Percentiles rank a stretch among this genome's conserved stretches.
These are phyloP conservation scores for Oplegnathus fasciatus DNA, from an alignment of 2,113 vertebrate species.

Conservation along the genomic window DNA sequence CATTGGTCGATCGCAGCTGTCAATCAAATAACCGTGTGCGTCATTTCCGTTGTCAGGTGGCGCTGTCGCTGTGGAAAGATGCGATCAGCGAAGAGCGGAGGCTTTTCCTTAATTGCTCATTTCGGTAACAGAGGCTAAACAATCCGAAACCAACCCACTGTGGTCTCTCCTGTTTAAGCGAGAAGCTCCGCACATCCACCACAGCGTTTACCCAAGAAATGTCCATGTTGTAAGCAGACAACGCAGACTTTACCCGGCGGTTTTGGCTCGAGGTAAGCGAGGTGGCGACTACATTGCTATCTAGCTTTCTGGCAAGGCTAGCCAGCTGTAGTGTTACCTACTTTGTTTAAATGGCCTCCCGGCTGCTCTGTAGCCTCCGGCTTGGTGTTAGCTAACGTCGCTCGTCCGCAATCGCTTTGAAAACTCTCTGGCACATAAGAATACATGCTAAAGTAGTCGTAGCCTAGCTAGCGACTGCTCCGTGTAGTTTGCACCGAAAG, in stretches of 20 bases:
- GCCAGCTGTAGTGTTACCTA: conserved; percentile 77
- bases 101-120: conserved; percentile 85
- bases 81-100: conserved; percentile 85
- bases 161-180: conserved; percentile 50
- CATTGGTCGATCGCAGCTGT: conserved; percentile 77
- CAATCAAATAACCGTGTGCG: conserved; percentile 83
- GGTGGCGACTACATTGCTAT: conserved; percentile 59
- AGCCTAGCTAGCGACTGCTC: conserved; percentile 34
- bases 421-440: neutral
- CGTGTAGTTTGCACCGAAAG: conserved; percentile 57
- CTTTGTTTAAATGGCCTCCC: conserved; percentile 86
- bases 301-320: conserved; percentile 66
- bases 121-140: conserved; percentile 80
- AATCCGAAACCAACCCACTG: conserved; percentile 57
- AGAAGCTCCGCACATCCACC: conserved; percentile 57
- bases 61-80: conserved; percentile 90
- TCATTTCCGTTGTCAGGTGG: conserved; percentile 91
- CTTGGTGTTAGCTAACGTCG: conserved; percentile 23
- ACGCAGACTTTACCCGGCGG: conserved; percentile 81
- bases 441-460: neutral
- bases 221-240: conserved; percentile 75
- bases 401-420: neutral
- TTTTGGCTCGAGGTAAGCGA: conserved; percentile 86
- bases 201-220: conserved; percentile 70
- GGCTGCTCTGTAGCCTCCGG: conserved; percentile 54